These are phyloP conservation scores for Phyllostomus hastatus DNA, from an alignment of 2,113 vertebrate genomes.

Conservation along the genomic window DNA sequence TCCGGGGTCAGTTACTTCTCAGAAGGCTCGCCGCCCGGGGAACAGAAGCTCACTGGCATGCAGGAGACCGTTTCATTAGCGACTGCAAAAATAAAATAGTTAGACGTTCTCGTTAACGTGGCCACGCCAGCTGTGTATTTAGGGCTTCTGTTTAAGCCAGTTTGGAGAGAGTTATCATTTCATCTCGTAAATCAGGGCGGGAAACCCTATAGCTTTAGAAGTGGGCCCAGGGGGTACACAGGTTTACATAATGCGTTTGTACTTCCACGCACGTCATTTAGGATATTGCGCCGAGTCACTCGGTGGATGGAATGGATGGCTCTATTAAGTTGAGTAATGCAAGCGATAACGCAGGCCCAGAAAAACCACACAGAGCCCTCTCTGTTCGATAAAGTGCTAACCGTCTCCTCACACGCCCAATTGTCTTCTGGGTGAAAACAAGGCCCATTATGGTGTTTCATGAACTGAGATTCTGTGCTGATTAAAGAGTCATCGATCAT, in stretches of 20 bases:
- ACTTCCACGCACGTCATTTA: background rate
- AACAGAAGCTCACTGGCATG: background rate
- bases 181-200: background rate
- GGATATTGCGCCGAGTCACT: background rate
- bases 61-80: background rate
- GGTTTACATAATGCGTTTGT: background rate
- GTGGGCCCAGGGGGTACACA: background rate
- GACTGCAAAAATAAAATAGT: background rate
- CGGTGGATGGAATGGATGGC: background rate
- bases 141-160: background rate
- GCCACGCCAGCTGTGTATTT: background rate
- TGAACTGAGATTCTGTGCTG: background rate
- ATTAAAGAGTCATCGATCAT: background rate
- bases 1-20: constrained; percentile 31
- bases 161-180: constrained; percentile 19
- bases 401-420: background rate
- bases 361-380: background rate
- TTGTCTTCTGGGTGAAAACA: background rate
- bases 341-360: background rate
- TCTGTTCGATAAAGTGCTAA: background rate
- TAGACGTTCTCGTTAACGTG: background rate
- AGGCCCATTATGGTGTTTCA: background rate
- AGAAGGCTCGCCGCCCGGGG: background rate
- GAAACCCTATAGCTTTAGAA: background rate
- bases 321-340: background rate